Evolutionary conservation across 2,797 vertebrate species (phyloP), one percentile per base, ranked within the genome.

Genomic region (Phrynocephalus guinanensis): DNA sequence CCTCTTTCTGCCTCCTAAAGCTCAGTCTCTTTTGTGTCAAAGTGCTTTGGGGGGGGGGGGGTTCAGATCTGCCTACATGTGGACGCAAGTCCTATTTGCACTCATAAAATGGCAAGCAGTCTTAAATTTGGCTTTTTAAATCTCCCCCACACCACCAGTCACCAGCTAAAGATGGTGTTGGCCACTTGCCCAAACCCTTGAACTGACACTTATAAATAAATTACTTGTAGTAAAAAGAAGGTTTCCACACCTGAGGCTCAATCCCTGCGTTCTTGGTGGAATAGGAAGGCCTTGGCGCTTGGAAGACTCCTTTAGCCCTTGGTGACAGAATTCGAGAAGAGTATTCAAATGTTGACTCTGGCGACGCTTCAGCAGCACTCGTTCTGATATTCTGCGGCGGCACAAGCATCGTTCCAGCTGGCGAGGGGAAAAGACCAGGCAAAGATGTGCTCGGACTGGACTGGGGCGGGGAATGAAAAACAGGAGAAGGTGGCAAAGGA

Each of bases 181-280:
- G 81, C 78, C 3, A 38, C 87, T 2, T 33, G 87, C 6, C 82
- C 79, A 88, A 89, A 83, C 84, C 87, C 92, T 30, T 20, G 89
- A 76, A 38, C 30, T 30, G 71, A 52, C 79, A 88, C 77, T 85
- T 0, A 0, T 66, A 48, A 84, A 84, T n/a, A 82, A 83, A 0
- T 90, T 96, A 97, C 91, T 97, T 97, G 95, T 96, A 97, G 92
- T 97, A 98, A 94, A 98, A 97, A 94, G 97, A 97, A 92, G 99
- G 99, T 96, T 97, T 99, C 98, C 99, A 99, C 98, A 99, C 99
- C 99, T 99, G 98, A 18, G 98, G 96, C 94, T 97, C 96, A 81
- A 99, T 98, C 87, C 98, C 99, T 8, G 97, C 98, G 20, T 97
- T 98, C 96, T 97, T 98, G 91, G 99, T 97, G 91, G 98, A 99